phyloP scores from a whole-genome alignment of 2,797 vertebrate species.

The Mormyrops boulengeri region DNA sequence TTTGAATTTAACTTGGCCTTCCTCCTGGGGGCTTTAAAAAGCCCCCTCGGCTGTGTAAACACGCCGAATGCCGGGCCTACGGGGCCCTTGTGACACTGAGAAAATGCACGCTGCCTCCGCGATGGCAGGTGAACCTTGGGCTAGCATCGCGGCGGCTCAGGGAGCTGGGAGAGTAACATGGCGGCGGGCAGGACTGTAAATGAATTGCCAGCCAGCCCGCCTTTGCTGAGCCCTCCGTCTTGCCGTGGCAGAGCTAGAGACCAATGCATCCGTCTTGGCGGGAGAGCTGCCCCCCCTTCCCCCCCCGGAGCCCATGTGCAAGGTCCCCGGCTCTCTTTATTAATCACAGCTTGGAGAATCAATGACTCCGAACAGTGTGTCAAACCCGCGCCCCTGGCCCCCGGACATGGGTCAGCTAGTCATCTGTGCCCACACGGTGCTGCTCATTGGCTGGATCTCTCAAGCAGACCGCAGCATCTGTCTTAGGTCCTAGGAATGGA shows the following conservation, averaged over 20 bases:
- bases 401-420: neutral
- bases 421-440: conserved; percentile 17
- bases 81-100: neutral
- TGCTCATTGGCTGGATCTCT: neutral
- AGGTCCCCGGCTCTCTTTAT: conserved; percentile 47
- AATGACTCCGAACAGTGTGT: neutral
- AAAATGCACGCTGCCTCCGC: neutral
- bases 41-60: neutral
- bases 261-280: neutral
- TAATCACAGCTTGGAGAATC: conserved; percentile 48
- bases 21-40: neutral
- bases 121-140: neutral
- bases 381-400: neutral
- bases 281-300: conserved; percentile 17
- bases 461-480: neutral
- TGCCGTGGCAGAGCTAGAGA: neutral
- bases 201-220: neutral
- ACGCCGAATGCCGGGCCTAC: neutral
- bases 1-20: neutral
- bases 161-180: neutral
- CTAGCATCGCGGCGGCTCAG: neutral
- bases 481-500: neutral
- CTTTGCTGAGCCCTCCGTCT: neutral
- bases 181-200: neutral
- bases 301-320: conserved; percentile 22